Evolutionary conservation across 2,113 vertebrate genomes (phyloP), one percentile per base, ranked within the genome.

Genomic region (Hypomesus transpacificus): DNA sequence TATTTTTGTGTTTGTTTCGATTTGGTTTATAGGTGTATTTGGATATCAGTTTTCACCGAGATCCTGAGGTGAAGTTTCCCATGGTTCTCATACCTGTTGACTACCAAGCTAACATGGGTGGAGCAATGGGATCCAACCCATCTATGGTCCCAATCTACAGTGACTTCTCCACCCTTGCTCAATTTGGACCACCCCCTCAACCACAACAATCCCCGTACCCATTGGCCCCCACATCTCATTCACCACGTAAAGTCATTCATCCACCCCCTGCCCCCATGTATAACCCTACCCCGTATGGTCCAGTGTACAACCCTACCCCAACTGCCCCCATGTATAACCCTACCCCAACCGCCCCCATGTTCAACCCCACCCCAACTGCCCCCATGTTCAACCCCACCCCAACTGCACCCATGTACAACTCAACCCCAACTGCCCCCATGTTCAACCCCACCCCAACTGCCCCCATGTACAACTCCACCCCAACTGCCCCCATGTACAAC

Each of bases 11-110:
- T 26, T 26, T 34, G 53, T 34, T 56, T 61, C 58, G 6, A 51
- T 61, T 78, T 71, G 26, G 71, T 73, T 69, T 56, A 24, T 72
- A 93, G 91, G 90, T 79, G 2, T 89, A 83, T 75, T 71, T 93
- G 86, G 91, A 90, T 74, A 89, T 92, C 64, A 90, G 87, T 53
- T 90, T 89, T 79, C 63, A 86, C 24, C 84, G 24, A 18, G 86
- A 91, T 74, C 89, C 91, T 46, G 52, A 83, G 74, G 57, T 93
- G 11, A 39, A 24, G 1, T 77, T 89, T 14, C 88, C 89, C 4
- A 21, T 93, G 34, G n/a, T 85, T 20, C 82, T 92, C 78, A 4
- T 87, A 34, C 83, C 87, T 53, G 22, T 18, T 50, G 50, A 3
- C 14, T 56, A 74, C 16, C 7, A 4, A n/a, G 34, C 26, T 69